Percentiles rank a stretch among this genome's conserved stretches.
Conservation (phyloP, 2,888 invertebrate species). For the Rhodophaea formosa region DNA sequence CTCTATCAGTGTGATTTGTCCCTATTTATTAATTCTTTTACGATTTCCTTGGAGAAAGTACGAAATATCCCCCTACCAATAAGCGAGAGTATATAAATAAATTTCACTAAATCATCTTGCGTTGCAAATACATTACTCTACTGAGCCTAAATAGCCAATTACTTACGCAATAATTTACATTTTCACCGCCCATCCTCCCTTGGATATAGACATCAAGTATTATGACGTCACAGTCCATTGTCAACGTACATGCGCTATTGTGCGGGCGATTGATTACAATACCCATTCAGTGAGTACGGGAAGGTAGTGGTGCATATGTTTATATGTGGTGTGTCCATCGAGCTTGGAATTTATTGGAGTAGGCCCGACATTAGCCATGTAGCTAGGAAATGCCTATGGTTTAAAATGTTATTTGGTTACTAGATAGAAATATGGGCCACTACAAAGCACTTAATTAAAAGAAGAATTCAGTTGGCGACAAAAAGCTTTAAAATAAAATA, state of each 20-base stretch:
- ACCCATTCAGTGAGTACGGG: constrained; percentile 4
- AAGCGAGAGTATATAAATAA: not conserved
- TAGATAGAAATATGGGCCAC: too few relatives aligned
- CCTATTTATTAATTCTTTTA: too few relatives aligned
- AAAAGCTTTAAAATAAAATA: too few relatives aligned
- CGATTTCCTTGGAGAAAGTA: too few relatives aligned
- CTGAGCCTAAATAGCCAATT: not conserved
- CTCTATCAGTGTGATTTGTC: too few relatives aligned
- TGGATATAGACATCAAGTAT: constrained; percentile 16
- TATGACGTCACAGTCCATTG: constrained; percentile 15
- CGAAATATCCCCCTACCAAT: too few relatives aligned
- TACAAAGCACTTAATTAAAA: too few relatives aligned
- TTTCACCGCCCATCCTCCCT: not conserved
- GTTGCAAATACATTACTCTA: not conserved
- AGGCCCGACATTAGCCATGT: not conserved
- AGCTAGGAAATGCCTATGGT: too few relatives aligned
- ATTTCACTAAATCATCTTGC: not conserved
- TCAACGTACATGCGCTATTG: constrained; percentile 11
- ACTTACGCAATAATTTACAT: not conserved
- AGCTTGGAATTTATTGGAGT: not conserved
- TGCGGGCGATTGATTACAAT: constrained; percentile 16
- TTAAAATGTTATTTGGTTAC: too few relatives aligned
- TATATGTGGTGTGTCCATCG: constrained; percentile 2
- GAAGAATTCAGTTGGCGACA: too few relatives aligned
- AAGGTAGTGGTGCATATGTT: not conserved